phyloP scores from a whole-genome alignment of 2,888 invertebrate genomes.

The Prosopocoilus inquinatus region DNA sequence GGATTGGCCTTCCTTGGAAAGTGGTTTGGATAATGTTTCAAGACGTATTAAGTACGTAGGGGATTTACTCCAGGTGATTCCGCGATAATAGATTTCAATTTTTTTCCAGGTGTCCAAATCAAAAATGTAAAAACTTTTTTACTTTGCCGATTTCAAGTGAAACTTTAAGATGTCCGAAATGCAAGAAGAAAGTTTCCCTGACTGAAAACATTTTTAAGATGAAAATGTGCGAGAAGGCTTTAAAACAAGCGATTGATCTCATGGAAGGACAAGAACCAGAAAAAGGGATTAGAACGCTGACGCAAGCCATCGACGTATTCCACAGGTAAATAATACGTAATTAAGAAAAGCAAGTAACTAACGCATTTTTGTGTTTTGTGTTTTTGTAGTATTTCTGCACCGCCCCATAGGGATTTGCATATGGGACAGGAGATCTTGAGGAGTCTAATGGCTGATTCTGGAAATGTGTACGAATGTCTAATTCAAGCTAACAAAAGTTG shows the following conservation, averaged over 20 bases:
- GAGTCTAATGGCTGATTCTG: constrained; percentile 60
- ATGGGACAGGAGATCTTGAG: constrained; percentile 69
- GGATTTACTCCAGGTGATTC: background rate
- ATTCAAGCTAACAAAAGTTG: background rate
- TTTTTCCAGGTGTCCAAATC: constrained; percentile 53
- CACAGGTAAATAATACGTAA: constrained; percentile 46
- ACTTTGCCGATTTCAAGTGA: constrained; percentile 48
- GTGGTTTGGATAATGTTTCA: constrained; percentile 55
- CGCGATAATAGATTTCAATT: background rate
- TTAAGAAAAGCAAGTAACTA: background rate
- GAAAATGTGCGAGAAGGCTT: constrained; percentile 53
- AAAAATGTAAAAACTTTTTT: constrained; percentile 52
- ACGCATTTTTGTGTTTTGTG: constrained; percentile 1
- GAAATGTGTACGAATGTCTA: constrained; percentile 48
- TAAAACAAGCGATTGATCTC: constrained; percentile 48
- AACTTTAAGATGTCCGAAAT: constrained; percentile 53
- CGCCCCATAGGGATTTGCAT: constrained; percentile 68
- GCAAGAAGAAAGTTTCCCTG: constrained; percentile 54
- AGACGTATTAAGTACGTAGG: constrained; percentile 48
- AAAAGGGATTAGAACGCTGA: constrained; percentile 58
- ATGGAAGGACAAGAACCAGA: constrained; percentile 57
- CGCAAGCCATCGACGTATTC: constrained; percentile 60
- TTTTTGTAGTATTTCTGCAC: constrained; percentile 53
- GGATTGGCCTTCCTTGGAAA: constrained; percentile 68
- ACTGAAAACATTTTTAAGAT: constrained; percentile 49